phyloP scores from a whole-genome alignment of 2,888 invertebrate species.

The Synergus japonicus region DNA sequence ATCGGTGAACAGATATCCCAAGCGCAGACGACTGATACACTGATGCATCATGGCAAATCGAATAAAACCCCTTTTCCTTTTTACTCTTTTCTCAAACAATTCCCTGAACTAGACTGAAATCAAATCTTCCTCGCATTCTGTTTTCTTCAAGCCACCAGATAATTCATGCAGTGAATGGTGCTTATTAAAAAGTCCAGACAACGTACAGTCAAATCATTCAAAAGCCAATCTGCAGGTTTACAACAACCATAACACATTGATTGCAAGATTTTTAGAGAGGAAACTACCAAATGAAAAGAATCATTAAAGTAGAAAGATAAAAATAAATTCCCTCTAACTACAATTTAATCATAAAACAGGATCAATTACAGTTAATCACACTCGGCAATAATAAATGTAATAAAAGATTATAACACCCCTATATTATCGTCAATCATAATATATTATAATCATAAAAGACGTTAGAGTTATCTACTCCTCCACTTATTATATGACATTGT shows the following conservation, averaged over 20 bases:
- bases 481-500: slow-evolving; percentile 9
- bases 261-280: no score
- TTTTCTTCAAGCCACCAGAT: background rate
- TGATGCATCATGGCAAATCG: slow-evolving; percentile 63
- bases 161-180: background rate
- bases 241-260: no score
- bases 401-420: background rate
- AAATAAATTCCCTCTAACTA: background rate
- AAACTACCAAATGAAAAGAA: no score
- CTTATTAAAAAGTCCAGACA: background rate
- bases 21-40: slow-evolving; percentile 63
- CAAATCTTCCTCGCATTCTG: background rate
- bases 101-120: slow-evolving; percentile 28
- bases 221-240: no score
- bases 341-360: background rate
- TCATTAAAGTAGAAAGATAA: no score
- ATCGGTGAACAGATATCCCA: slow-evolving; percentile 70
- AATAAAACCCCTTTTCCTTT: slow-evolving; percentile 51
- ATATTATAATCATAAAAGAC: slow-evolving; percentile 28
- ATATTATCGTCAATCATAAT: slow-evolving; percentile 1
- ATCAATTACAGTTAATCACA: background rate
- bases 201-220: no score
- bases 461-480: slow-evolving; percentile 2
- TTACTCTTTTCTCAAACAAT: background rate
- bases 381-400: background rate